Percentiles rank a stretch among this genome's conserved stretches.
Evolutionary conservation across 1,140 invertebrate species (phyloP).

Genomic region (Lordiphosa collinella): DNA sequence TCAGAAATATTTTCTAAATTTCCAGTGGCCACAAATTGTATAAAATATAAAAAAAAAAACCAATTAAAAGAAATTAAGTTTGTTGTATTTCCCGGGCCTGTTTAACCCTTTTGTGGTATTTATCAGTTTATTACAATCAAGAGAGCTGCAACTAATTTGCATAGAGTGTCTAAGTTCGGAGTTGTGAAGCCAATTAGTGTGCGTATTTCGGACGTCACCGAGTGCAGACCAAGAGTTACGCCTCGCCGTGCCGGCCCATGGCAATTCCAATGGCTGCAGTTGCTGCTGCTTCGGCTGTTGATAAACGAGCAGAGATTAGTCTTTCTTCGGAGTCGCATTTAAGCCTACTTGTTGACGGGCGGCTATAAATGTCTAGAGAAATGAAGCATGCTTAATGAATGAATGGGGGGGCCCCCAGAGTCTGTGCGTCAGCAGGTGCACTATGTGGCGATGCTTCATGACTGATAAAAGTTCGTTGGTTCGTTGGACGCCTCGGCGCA

Average conservation of each 20-base stretch:
- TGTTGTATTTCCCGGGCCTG: slow-evolving; percentile 1
- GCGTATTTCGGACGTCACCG: slow-evolving; percentile 42
- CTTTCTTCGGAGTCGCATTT: slow-evolving; percentile 24
- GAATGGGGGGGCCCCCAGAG: slow-evolving; percentile 21
- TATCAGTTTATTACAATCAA: slow-evolving; percentile 36
- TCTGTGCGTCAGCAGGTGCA: slow-evolving; percentile 2
- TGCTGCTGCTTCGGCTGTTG: slow-evolving; percentile 16
- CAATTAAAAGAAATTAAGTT: slow-evolving; percentile 38
- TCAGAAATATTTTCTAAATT: background rate
- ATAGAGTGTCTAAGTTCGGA: slow-evolving; percentile 13
- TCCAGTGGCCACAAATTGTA: background rate
- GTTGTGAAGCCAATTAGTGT: slow-evolving; percentile 55
- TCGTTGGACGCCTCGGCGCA: slow-evolving; percentile 9
- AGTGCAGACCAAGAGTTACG: slow-evolving; percentile 14
- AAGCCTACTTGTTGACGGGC: slow-evolving; percentile 46
- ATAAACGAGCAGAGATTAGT: slow-evolving; percentile 62
- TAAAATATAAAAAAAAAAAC: slow-evolving; percentile 19
- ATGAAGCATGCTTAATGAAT: slow-evolving; percentile 60
- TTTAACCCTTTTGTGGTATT: slow-evolving; percentile 12
- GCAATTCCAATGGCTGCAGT: background rate
- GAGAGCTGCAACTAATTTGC: slow-evolving; percentile 13
- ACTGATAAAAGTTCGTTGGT: slow-evolving; percentile 40
- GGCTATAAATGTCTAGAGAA: slow-evolving; percentile 59
- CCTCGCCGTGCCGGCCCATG: no score
- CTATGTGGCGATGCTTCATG: slow-evolving; percentile 8